Evolutionary conservation across 2,113 vertebrate species (phyloP).

Genomic region (Pseudorectes ferrugineus): DNA sequence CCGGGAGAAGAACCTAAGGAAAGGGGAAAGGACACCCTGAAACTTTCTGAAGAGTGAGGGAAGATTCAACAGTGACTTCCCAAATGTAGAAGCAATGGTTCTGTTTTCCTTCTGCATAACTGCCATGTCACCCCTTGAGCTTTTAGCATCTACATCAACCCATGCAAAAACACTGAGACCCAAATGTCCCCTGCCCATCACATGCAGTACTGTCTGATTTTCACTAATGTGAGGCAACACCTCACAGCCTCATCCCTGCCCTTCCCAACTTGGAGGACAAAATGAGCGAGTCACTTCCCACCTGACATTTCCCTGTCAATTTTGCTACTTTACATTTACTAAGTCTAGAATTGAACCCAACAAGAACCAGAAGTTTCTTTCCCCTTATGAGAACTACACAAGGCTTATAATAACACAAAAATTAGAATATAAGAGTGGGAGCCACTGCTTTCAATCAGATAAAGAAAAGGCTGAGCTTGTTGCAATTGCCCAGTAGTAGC

Average conservation of each 20-base stretch:
- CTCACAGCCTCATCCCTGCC: not conserved
- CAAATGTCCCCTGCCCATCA: not conserved
- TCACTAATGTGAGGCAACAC: not conserved
- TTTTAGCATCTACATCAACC: not conserved
- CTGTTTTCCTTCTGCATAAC: not conserved
- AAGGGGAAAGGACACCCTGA: not conserved
- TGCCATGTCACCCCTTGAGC: not conserved
- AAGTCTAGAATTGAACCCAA: not conserved
- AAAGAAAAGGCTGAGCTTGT: not conserved
- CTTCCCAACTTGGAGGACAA: not conserved
- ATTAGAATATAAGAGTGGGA: not conserved
- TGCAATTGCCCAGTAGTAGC: not conserved
- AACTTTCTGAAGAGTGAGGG: not conserved
- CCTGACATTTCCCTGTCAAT: not conserved
- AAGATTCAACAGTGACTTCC: not conserved
- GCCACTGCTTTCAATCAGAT: not conserved
- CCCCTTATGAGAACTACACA: not conserved
- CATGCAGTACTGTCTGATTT: not conserved
- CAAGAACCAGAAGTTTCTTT: not conserved
- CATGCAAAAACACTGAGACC: not conserved
- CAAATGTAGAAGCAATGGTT: not conserved
- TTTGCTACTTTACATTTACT: not conserved
- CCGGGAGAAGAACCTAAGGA: not conserved
- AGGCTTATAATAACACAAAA: not conserved
- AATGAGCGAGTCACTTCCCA: not conserved